phyloP scores from a whole-genome alignment of 1,140 invertebrate species.

The Caerostris extrusa region DNA sequence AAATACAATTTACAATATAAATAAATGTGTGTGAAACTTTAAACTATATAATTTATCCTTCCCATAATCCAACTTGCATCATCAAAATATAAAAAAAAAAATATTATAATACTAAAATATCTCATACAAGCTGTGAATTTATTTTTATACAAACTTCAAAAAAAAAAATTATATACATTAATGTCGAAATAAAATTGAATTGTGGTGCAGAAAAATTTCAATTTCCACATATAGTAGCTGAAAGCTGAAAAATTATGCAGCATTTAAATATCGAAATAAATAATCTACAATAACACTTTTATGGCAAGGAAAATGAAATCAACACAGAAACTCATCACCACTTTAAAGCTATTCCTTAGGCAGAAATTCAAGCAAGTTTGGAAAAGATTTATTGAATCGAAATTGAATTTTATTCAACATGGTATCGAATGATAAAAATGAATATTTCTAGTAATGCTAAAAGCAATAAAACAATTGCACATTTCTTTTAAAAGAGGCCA shows the following conservation, averaged over 20 bases:
- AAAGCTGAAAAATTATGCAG: background rate
- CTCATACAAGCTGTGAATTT: too few relatives aligned
- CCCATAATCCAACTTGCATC: too few relatives aligned
- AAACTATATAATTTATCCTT: too few relatives aligned
- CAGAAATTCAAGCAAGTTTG: background rate
- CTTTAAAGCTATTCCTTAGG: background rate
- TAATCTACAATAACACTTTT: background rate
- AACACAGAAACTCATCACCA: background rate
- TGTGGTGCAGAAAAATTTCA: background rate
- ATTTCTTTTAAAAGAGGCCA: background rate
- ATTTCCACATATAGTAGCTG: background rate
- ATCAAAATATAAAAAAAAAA: too few relatives aligned
- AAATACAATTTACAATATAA: too few relatives aligned
- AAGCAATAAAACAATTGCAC: background rate
- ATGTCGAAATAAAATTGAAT: background rate
- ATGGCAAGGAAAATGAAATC: too few relatives aligned
- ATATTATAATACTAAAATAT: too few relatives aligned
- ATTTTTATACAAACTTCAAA: too few relatives aligned
- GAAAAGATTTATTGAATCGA: conserved; percentile 30
- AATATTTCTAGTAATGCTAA: background rate
- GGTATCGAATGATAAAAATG: conserved; percentile 21
- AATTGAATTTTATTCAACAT: conserved; percentile 14
- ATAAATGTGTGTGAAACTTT: too few relatives aligned
- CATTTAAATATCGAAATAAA: conserved; percentile 39
- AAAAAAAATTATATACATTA: too few relatives aligned